Conservation (phyloP, 2,113 vertebrate genomes). For the Rutilus rutilus region DNA sequence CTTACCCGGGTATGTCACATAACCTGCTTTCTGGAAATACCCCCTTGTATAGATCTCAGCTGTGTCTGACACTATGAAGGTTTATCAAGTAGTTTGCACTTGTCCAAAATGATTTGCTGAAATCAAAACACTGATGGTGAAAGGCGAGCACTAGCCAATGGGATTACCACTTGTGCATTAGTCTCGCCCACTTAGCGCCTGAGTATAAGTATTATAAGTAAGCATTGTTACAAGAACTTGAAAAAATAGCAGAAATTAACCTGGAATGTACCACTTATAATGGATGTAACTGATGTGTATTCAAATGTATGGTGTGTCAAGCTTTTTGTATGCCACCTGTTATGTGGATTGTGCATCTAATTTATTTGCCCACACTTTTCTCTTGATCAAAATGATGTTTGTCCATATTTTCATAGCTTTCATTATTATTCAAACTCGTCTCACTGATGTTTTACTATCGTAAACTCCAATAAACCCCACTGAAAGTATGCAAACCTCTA, state of each 20-base stretch:
- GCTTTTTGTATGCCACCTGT: background rate
- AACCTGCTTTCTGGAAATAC: no score
- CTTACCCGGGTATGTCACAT: no score
- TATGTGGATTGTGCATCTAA: background rate
- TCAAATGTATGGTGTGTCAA: background rate
- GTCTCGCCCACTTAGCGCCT: background rate
- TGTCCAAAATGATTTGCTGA: background rate
- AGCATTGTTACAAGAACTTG: background rate
- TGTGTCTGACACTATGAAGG: background rate
- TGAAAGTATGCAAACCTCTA: background rate
- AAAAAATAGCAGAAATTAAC: background rate
- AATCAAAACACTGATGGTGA: background rate
- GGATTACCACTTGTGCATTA: background rate
- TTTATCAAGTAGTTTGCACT: background rate
- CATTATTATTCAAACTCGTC: conserved; percentile 8
- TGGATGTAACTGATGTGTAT: background rate
- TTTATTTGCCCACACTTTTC: background rate
- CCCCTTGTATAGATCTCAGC: background rate
- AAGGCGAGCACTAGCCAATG: background rate
- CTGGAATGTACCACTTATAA: background rate
- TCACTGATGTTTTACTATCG: background rate
- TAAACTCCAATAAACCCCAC: background rate
- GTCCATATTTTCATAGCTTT: background rate
- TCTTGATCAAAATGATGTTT: background rate
- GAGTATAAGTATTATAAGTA: background rate